Evolutionary conservation across 2,888 invertebrate genomes (phyloP), one percentile per base, ranked within the genome.

Genomic region (Ramazzottius varieornatus): DNA sequence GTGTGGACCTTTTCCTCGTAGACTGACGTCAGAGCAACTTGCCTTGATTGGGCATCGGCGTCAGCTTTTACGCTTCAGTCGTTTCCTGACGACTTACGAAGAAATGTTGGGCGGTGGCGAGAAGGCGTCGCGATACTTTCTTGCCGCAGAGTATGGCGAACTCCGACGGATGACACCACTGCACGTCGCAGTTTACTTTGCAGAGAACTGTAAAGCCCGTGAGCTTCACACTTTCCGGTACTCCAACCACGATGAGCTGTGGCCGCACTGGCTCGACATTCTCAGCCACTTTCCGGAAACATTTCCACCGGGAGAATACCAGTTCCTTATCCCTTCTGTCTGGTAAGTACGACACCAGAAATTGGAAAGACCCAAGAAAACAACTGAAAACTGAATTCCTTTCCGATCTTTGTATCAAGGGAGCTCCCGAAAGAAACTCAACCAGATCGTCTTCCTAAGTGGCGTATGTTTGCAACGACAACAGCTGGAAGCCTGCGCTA

Each of bases 21-120:
- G 54, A 24, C 54, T 54, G 20, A 16, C 20, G 8, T 24, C 54
- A 29, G 54, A 54, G 24, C 54, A 54, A 24, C 20, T n/a, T 29
- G 20, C 54, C 13, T 16, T 54, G 54, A 54, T 54, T 29, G 54
- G 54, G 8, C 54, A 54, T 29, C 54, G 54, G 24, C 54, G 54
- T 29, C 54, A 54, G 29, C 54, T 54, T 16, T 29, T 54, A 4
- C 54, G 54, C 4, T 54, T 24, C 29, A 29, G 8, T n/a, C 4
- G 24, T 29, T 16, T 54, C n/a, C 54, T 54, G 4, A n/a, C 54
- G 4, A 29, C 29, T 16, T 54, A 54, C 54, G 54, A 54, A 29
- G 20, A 54, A 24, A 54, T 54, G 16, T 24, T 54, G 54, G 54
- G 54, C 24, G 54, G 54, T 54, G 54, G 54, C 54, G 54, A 54